Evolutionary conservation across 2,113 vertebrate genomes (phyloP), one percentile per base, ranked within the genome.

Genomic region (Sturnus vulgaris): DNA sequence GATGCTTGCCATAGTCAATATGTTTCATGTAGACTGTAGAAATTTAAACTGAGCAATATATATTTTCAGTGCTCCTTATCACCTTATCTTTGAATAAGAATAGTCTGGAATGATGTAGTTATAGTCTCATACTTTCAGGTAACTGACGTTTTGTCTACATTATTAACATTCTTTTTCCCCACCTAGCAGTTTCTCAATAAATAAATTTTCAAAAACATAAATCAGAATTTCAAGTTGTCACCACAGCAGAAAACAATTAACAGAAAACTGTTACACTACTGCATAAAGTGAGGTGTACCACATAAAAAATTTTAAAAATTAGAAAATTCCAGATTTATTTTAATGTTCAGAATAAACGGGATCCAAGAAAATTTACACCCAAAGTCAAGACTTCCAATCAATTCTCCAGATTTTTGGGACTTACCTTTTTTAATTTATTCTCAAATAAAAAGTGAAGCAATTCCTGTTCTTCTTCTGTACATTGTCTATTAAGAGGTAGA

Each of bases 341-440:
- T 20, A 39, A 18, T 52, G 23, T 18, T 70, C 31, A 40, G 15
- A 73, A 94, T 72, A 91, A 88, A 88, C 9, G 20, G 10, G 46
- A 90, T 46, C 17, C 28, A 73, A 82, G 25, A 64, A 88, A 76
- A 88, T 76, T 52, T 79, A 76, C 47, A 78, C 8, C 10, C 44
- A 4, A 95, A 81, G 25, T 65, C 49, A 86, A 65, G 25, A 59
- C 10, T 68, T 75, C 11, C 14, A 39, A 63, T 24, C 33, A 50
- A 3, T 52, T 75, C 5, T 56, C 20, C 23, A 75, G 28, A 20
- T 66, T 84, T 93, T 83, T 16, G 33, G 7, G 40, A 73, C 69
- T 97, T 98, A 98, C 99, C 98, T 99, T 99, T 97, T 99, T 99
- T 95, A 99, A 98, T 94, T 99, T 99, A 97, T 99, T 99, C 94